Percentiles rank a stretch among this genome's conserved stretches.
phyloP scores from a whole-genome alignment of 1,140 invertebrate genomes.

The Oryzaephilus surinamensis region DNA sequence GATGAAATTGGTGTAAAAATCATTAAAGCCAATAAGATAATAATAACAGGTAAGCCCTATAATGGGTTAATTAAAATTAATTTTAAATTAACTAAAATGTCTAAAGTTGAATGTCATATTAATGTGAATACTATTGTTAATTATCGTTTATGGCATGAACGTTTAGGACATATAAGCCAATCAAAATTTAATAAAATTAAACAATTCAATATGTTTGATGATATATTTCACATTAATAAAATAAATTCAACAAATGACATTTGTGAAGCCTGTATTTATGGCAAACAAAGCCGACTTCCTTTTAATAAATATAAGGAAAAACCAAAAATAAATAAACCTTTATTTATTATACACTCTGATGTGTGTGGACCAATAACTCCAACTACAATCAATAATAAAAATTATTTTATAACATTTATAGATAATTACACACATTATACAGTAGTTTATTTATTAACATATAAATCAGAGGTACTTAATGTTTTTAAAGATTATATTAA shows the following conservation, averaged over 20 bases:
- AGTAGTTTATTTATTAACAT: constrained; percentile 29
- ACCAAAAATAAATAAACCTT: constrained; percentile 29
- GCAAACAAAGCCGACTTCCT: constrained; percentile 35
- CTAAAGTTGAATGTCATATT: too few relatives aligned
- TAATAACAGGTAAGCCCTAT: too few relatives aligned
- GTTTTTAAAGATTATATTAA: constrained; percentile 31
- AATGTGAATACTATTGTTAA: constrained; percentile 13
- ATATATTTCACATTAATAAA: not conserved
- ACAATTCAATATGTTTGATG: not conserved
- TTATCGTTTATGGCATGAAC: constrained; percentile 33
- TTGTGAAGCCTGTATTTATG: constrained; percentile 39
- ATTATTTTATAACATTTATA: constrained; percentile 34
- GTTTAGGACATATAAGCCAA: constrained; percentile 32
- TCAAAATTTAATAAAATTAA: constrained; percentile 26
- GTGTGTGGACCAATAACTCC: constrained; percentile 38
- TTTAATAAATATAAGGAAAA: constrained; percentile 33
- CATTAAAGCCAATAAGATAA: too few relatives aligned
- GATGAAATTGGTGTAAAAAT: too few relatives aligned
- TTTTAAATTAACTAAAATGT: too few relatives aligned
- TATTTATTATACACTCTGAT: constrained; percentile 36
- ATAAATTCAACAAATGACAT: constrained; percentile 17
- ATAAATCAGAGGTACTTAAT: constrained; percentile 33
- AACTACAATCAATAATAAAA: constrained; percentile 28
- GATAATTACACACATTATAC: constrained; percentile 34
- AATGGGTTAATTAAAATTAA: too few relatives aligned